These are phyloP conservation scores for Rhinophrynus dorsalis DNA, from an alignment of 2,797 vertebrate species.

Conservation along the genomic window DNA sequence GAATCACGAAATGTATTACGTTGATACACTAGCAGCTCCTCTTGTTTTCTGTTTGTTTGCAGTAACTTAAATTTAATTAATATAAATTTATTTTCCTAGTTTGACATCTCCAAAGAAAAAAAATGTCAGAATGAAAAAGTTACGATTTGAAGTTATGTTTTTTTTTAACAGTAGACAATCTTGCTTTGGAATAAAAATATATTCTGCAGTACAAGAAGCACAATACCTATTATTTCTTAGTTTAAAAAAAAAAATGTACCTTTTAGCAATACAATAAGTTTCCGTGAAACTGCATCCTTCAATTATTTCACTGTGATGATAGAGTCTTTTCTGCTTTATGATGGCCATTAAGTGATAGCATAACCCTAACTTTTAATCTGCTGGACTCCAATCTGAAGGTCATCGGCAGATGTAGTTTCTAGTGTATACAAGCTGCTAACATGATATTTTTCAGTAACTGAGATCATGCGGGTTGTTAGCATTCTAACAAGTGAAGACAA, in stretches of 20 bases:
- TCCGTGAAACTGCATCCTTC: slow-evolving; percentile 2
- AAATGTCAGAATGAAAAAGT: no score
- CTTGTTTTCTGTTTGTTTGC: no score
- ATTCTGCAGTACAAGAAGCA: not conserved
- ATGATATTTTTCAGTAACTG: slow-evolving; percentile 21
- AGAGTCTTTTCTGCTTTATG: not conserved
- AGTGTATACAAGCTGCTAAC: slow-evolving; percentile 20
- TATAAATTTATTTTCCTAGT: no score
- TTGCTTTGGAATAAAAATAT: not conserved
- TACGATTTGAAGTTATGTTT: not conserved
- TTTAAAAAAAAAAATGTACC: not conserved
- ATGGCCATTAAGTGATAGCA: not conserved
- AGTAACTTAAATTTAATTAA: no score
- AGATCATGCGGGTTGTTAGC: slow-evolving; percentile 11
- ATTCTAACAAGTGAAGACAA: slow-evolving; percentile 23
- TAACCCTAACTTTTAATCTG: slow-evolving; percentile 4
- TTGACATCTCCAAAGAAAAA: no score
- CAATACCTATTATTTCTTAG: not conserved
- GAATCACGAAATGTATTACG: no score
- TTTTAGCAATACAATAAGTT: not conserved
- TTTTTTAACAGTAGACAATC: not conserved
- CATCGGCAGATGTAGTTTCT: not conserved
- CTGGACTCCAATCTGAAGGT: slow-evolving; percentile 1
- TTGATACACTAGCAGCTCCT: no score
- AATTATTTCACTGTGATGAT: slow-evolving; percentile 21